Percentiles rank a stretch among this genome's conserved stretches.
phyloP scores from a whole-genome alignment of 2,888 invertebrate genomes.

The Ennomos fuscantarius region DNA sequence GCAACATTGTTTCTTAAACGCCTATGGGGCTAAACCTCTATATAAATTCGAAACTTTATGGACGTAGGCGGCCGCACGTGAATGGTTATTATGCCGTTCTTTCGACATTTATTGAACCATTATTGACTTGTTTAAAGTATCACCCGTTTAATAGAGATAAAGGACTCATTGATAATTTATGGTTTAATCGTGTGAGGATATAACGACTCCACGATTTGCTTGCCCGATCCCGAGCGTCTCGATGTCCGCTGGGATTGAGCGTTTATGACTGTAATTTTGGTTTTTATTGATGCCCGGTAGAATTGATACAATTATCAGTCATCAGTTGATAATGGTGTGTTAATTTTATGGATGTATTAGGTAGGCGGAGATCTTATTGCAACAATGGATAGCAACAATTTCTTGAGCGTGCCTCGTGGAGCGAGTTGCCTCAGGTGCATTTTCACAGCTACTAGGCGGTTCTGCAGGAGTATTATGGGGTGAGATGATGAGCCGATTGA shows the following conservation, averaged over 20 bases:
- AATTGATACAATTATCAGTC: constrained; percentile 64
- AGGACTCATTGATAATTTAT: constrained; percentile 78
- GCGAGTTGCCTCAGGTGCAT: constrained; percentile 15
- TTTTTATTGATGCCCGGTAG: constrained; percentile 66
- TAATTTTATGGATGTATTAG: constrained; percentile 50
- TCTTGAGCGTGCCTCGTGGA: constrained; percentile 4
- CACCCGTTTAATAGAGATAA: constrained; percentile 82
- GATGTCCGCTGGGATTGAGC: constrained; percentile 61
- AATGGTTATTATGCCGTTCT: constrained; percentile 83
- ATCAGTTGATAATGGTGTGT: constrained; percentile 49
- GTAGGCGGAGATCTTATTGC: constrained; percentile 8
- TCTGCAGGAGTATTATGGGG: constrained; percentile 20
- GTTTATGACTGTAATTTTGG: constrained; percentile 79
- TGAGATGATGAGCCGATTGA: constrained; percentile 23
- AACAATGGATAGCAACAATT: constrained; percentile 11
- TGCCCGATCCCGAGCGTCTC: constrained; percentile 55
- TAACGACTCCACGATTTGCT: constrained; percentile 55
- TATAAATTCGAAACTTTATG: constrained; percentile 83
- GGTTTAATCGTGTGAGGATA: constrained; percentile 72
- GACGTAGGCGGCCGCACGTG: constrained; percentile 72
- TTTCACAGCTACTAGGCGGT: constrained; percentile 23
- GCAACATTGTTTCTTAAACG: constrained; percentile 74
- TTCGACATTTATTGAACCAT: constrained; percentile 83
- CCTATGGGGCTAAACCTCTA: constrained; percentile 81
- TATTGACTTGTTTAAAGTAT: constrained; percentile 85